Evolutionary conservation across 2,113 vertebrate genomes (phyloP).

Genomic region (Cryptomyrus ogoouensis): DNA sequence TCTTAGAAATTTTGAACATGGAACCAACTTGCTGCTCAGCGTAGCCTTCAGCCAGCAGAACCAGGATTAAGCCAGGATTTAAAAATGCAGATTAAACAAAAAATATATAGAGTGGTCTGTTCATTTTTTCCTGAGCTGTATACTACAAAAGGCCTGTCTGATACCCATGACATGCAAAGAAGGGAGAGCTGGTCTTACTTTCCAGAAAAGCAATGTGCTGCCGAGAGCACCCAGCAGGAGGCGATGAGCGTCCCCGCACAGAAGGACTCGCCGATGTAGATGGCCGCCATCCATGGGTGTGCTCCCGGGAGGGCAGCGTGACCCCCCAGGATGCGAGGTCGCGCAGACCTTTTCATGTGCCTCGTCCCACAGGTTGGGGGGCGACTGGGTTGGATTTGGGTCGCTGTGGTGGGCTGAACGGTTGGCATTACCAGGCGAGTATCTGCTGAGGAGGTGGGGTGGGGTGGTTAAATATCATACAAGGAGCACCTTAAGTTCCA

Average conservation of each 20-base stretch:
- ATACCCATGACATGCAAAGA: not conserved
- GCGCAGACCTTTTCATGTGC: conserved; percentile 71
- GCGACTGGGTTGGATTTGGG: not conserved
- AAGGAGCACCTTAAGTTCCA: not conserved
- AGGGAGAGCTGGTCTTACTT: conserved; percentile 59
- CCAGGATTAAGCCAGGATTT: no score
- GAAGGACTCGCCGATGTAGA: conserved; percentile 77
- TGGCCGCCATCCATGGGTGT: conserved; percentile 85
- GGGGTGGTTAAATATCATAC: not conserved
- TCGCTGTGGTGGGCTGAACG: not conserved
- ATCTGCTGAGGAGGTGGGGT: conserved; percentile 27
- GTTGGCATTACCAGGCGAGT: not conserved
- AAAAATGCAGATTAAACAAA: no score
- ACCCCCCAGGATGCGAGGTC: conserved; percentile 76
- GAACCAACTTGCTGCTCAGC: no score
- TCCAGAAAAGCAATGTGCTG: conserved; percentile 84
- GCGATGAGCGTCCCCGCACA: conserved; percentile 81
- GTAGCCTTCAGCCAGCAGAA: no score
- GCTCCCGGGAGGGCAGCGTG: conserved; percentile 70
- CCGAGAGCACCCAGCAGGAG: conserved; percentile 86
- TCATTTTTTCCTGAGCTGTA: not conserved
- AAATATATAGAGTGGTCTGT: no score
- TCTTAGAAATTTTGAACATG: no score
- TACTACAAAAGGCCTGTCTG: not conserved
- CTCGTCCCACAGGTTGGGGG: conserved; percentile 66